Percentiles rank a stretch among this genome's conserved stretches.
Evolutionary conservation across 2,888 invertebrate species (phyloP).

Genomic region (Acheta domesticus): DNA sequence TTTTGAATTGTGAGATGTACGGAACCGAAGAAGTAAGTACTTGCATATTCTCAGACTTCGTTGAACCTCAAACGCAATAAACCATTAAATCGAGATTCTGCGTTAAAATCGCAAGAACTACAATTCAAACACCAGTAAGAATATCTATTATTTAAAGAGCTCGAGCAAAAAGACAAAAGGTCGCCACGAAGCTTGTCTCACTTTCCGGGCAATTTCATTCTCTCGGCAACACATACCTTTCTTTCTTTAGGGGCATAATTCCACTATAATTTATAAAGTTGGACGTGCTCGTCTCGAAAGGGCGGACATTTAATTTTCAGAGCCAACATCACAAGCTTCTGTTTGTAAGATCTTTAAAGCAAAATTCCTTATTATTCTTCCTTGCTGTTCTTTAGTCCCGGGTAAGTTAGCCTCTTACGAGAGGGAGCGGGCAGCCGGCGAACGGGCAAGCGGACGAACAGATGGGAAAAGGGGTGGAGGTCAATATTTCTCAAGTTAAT

Average conservation of each 20-base stretch:
- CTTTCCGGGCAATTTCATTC: not conserved
- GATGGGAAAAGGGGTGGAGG: not conserved
- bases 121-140: too few species aligned
- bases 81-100: too few species aligned
- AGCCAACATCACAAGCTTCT: conserved; percentile 7
- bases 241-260: not conserved
- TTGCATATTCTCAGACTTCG: too few species aligned
- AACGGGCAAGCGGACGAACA: not conserved
- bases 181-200: not conserved
- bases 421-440: not conserved
- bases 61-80: too few species aligned
- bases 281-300: not conserved
- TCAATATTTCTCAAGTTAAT: conserved; percentile 19
- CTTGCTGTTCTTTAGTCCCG: conserved; percentile 1
- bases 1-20: too few species aligned
- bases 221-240: not conserved
- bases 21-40: too few species aligned
- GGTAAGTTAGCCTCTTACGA: not conserved
- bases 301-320: not conserved
- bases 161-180: too few species aligned
- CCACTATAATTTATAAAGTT: not conserved
- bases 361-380: conserved; percentile 18
- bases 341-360: conserved; percentile 10
- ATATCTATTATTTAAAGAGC: too few species aligned
- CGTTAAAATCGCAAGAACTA: too few species aligned